A percentile compares a stretch with the other conserved stretches of the same genome.
phyloP scores from a whole-genome alignment of 35 echinoderm and acorn worm genomes.

The Heliocidaris tuberculata region DNA sequence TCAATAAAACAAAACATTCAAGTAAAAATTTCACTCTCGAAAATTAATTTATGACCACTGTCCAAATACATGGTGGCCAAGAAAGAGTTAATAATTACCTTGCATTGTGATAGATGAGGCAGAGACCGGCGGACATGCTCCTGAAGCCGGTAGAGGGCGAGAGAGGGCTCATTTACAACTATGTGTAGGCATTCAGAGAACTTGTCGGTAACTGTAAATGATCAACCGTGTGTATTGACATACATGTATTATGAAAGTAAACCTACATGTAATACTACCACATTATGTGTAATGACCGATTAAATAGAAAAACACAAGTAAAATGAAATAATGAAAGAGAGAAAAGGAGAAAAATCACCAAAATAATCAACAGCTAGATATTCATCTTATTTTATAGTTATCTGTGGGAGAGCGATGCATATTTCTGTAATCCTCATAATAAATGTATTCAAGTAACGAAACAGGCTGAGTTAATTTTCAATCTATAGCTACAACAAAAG shows the following conservation, averaged over 20 bases:
- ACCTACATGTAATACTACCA: neutral
- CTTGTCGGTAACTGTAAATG: slow-evolving; percentile 85
- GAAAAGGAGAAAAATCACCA: neutral
- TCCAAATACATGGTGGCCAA: too few relatives aligned
- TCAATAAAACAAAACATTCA: too few relatives aligned
- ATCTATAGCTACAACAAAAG: too few relatives aligned
- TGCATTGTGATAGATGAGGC: slow-evolving; percentile 79
- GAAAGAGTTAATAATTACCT: slow-evolving; percentile 47
- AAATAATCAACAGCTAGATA: neutral
- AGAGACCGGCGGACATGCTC: slow-evolving; percentile 91
- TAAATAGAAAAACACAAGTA: neutral
- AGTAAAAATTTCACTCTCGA: too few relatives aligned
- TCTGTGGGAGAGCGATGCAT: too few relatives aligned
- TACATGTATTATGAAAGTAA: neutral
- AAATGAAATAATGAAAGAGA: neutral
- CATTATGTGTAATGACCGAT: neutral
- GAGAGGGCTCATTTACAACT: slow-evolving; percentile 92
- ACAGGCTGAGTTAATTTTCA: too few relatives aligned
- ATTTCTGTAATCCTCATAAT: too few relatives aligned
- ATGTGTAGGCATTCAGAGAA: slow-evolving; percentile 96
- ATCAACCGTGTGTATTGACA: neutral
- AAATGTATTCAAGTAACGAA: too few relatives aligned
- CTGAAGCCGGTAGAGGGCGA: slow-evolving; percentile 87
- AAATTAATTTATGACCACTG: too few relatives aligned
- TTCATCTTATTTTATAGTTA: too few relatives aligned